Evolutionary conservation across 1,140 invertebrate species (phyloP).

Genomic region (Dreissena polymorpha): DNA sequence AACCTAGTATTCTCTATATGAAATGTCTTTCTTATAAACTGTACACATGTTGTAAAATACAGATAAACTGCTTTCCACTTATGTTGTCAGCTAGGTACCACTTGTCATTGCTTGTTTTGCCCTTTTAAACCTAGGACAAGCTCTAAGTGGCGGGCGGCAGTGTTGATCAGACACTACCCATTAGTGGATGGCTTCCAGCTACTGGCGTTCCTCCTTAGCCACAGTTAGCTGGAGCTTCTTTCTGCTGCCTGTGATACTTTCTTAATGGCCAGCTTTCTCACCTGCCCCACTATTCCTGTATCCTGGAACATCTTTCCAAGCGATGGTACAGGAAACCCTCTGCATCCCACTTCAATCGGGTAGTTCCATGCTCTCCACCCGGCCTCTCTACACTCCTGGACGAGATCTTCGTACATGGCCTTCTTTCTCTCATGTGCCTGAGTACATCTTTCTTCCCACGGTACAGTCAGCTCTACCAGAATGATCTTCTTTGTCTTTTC

Average conservation of each 20-base stretch:
- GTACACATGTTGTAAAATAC: too few species aligned
- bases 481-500: constrained; percentile 2
- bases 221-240: constrained; percentile 9
- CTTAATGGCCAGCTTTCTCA: background rate
- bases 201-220: constrained; percentile 14
- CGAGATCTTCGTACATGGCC: background rate
- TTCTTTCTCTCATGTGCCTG: background rate
- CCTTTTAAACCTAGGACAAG: constrained; percentile 5
- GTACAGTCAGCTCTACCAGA: constrained; percentile 2
- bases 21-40: too few species aligned
- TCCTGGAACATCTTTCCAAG: constrained; percentile 11
- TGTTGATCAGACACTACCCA: constrained; percentile 25
- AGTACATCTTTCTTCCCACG: constrained; percentile 7
- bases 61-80: too few species aligned
- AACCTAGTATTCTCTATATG: too few species aligned
- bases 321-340: constrained; percentile 10
- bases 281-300: background rate
- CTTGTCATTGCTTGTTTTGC: too few species aligned
- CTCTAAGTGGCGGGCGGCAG: constrained; percentile 1
- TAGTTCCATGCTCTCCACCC: constrained; percentile 16
- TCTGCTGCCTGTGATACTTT: constrained; percentile 16
- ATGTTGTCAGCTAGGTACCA: too few species aligned
- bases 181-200: constrained; percentile 17
- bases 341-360: constrained; percentile 9
- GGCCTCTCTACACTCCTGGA: constrained; percentile 4